Evolutionary conservation across 2,888 invertebrate genomes (phyloP).

Genomic region (Cenopis cana): DNA sequence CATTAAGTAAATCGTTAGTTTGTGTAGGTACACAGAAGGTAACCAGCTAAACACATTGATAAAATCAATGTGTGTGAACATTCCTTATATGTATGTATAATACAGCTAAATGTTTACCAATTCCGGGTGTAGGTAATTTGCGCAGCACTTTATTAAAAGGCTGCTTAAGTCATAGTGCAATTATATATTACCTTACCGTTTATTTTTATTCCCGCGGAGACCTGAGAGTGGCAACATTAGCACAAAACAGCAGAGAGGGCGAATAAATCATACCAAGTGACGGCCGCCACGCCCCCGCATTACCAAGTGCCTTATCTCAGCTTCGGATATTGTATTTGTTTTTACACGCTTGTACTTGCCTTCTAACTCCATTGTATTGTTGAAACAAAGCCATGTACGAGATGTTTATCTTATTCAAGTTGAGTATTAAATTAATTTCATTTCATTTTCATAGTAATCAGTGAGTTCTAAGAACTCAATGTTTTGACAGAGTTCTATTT

Average conservation of each 20-base stretch:
- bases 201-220: constrained; percentile 23
- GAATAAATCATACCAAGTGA: constrained; percentile 44
- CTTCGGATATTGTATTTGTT: constrained; percentile 34
- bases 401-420: not conserved
- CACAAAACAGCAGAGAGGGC: constrained; percentile 45
- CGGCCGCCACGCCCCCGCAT: constrained; percentile 36
- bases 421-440: not conserved
- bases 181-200: constrained; percentile 32
- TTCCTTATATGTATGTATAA: no score
- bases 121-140: not conserved
- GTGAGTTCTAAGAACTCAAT: not conserved
- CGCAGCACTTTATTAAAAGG: not conserved
- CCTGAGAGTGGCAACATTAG: constrained; percentile 44
- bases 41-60: no score
- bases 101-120: no score
- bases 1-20: no score
- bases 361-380: not conserved
- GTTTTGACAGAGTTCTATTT: no score
- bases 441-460: not conserved
- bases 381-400: not conserved
- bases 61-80: no score
- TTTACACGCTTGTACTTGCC: constrained; percentile 7
- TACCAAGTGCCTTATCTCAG: constrained; percentile 26
- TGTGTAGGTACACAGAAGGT: no score
- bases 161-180: constrained; percentile 13